phyloP scores from a whole-genome alignment of 2,888 invertebrate genomes.

The Sesia bembeciformis region DNA sequence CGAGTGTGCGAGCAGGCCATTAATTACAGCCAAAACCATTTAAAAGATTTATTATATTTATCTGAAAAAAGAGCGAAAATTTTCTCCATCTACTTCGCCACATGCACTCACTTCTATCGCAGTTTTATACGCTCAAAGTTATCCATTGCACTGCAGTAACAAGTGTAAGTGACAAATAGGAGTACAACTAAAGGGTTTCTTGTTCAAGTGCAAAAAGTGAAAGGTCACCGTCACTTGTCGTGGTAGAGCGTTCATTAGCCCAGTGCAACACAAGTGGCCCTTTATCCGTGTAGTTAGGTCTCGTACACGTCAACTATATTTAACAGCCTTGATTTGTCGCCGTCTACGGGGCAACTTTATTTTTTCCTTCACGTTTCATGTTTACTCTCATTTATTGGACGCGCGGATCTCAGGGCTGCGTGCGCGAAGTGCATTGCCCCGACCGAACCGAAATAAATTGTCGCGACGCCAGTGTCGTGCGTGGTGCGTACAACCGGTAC shows the following conservation, averaged over 20 bases:
- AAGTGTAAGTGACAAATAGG: neutral
- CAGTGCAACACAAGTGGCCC: slow-evolving; percentile 21
- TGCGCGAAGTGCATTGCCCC: slow-evolving; percentile 68
- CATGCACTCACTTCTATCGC: slow-evolving; percentile 1
- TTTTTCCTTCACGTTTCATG: slow-evolving; percentile 38
- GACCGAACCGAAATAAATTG: slow-evolving; percentile 72
- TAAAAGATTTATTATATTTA: slow-evolving; percentile 61
- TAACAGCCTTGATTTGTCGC: slow-evolving; percentile 50
- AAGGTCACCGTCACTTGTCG: slow-evolving; percentile 18
- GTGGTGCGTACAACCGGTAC: slow-evolving; percentile 64
- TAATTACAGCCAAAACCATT: slow-evolving; percentile 62
- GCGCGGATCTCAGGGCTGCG: slow-evolving; percentile 59
- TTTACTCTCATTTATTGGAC: slow-evolving; percentile 55
- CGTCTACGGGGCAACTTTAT: slow-evolving; percentile 27
- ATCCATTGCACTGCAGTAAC: neutral
- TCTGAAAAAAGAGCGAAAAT: slow-evolving; percentile 37
- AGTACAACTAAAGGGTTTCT: neutral
- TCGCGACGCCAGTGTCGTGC: slow-evolving; percentile 48
- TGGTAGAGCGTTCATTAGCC: slow-evolving; percentile 14
- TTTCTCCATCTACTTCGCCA: slow-evolving; percentile 24
- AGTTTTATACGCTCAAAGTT: neutral
- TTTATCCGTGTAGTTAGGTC: slow-evolving; percentile 17
- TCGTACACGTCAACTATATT: slow-evolving; percentile 34
- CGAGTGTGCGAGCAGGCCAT: slow-evolving; percentile 54
- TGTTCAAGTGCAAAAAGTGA: slow-evolving; percentile 2